Evolutionary conservation across 2,797 vertebrate species (phyloP), one percentile per base, ranked within the genome.

Genomic region (Siniperca obscura): DNA sequence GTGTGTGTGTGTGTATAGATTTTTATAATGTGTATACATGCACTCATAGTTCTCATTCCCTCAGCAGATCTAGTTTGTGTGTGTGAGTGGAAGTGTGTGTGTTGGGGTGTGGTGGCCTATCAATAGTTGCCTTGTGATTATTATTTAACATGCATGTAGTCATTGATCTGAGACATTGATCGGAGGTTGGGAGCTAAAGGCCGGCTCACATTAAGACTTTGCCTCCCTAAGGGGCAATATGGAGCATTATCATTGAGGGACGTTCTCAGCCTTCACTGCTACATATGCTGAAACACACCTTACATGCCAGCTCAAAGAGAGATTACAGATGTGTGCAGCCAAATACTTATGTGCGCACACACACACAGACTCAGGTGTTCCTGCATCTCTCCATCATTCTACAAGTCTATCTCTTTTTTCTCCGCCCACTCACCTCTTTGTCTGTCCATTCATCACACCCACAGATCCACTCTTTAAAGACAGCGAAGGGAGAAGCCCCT

Each of bases 141-240:
- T 96, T 96, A 96, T 96, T 96, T 96, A 95, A 95, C 94, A 93
- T 95, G 94, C 92, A 94, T 92, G 92, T 95, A 94, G 90, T 83
- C 91, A 95, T 95, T 93, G 94, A 96, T 96, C 84, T 60, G 30
- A 87, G 74, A 57, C 90, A 94, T 95, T 94, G 93, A 95, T 95
- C 79, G 84, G 79, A 88, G 92, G 93, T 91, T 91, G 87, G 81
- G 91, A 91, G 92, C 88, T 93, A 93, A 95, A 95, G 94, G 93
- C 93, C 93, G 93, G 87, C 86, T 91, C 90, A 91, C 93, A 91
- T 95, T 94, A 93, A 93, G 91, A 94, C 92, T 88, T 90, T 81
- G 76, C 72, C 82, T 94, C 94, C 94, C 93, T 70, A 80, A 86
- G 93, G 94, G 82, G 61, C 89, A 89, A 92, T 92, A 91, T 80